These are phyloP conservation scores for Lasioglossum lativentre DNA, from an alignment of 2,888 invertebrate genomes.

Conservation along the genomic window DNA sequence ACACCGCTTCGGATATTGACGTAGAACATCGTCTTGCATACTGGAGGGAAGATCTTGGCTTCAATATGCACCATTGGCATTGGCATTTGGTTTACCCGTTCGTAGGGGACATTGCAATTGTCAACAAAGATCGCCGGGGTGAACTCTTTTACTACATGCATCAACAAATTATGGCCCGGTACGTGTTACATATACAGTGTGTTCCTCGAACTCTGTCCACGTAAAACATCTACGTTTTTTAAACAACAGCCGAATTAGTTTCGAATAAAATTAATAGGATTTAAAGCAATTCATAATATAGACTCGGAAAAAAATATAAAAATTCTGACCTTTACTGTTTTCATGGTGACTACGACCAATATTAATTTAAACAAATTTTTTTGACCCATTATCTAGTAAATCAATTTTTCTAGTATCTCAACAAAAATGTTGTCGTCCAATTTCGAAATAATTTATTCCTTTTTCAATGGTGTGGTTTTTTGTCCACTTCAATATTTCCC, in stretches of 20 bases:
- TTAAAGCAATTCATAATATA: background rate
- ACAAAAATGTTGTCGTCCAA: constrained; percentile 85
- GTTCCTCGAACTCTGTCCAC: background rate
- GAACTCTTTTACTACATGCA: background rate
- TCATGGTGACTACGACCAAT: too few species aligned
- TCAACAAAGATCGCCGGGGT: background rate
- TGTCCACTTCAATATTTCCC: constrained; percentile 81
- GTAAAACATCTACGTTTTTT: too few species aligned
- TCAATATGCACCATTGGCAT: constrained; percentile 96
- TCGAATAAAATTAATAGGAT: background rate
- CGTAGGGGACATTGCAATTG: constrained; percentile 86
- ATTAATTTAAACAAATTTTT: too few species aligned
- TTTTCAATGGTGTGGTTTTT: background rate
- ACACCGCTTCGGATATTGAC: constrained; percentile 90
- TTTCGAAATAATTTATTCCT: background rate
- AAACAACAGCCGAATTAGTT: background rate
- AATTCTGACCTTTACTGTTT: too few species aligned
- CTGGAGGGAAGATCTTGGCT: constrained; percentile 93
- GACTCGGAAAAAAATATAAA: too few species aligned
- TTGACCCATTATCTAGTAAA: background rate
- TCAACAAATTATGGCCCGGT: background rate
- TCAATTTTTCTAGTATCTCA: constrained; percentile 88
- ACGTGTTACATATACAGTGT: background rate
- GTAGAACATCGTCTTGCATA: constrained; percentile 93
- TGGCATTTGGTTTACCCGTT: constrained; percentile 96